Conservation (phyloP, 1,140 invertebrate genomes). For the Pachyrhynchus sulphureomaculatus region DNA sequence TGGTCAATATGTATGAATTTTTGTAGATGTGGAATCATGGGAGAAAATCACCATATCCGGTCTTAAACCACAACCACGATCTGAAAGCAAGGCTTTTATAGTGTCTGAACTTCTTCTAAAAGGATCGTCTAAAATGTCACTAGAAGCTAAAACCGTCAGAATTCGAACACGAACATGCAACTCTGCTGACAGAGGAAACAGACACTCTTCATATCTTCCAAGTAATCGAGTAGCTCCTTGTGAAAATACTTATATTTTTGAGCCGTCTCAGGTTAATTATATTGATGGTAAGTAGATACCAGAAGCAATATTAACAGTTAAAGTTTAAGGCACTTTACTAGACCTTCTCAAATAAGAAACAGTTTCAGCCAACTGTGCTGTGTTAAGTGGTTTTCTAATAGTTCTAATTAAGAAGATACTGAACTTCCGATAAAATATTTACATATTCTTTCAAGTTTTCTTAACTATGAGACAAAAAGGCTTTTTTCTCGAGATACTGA, state of each 20-base stretch:
- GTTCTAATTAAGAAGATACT: no score
- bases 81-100: slow-evolving; percentile 62
- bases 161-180: slow-evolving; percentile 43
- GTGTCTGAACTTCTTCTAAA: slow-evolving; percentile 60
- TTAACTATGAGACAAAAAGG: no score
- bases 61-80: slow-evolving; percentile 70
- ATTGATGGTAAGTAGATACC: slow-evolving; percentile 45
- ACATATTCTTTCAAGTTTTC: no score
- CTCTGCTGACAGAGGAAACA: slow-evolving; percentile 46
- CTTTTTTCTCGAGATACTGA: no score
- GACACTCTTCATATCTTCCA: slow-evolving; percentile 51
- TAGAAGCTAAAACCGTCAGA: slow-evolving; percentile 47
- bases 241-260: slow-evolving; percentile 53
- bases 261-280: slow-evolving; percentile 51
- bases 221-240: slow-evolving; percentile 49
- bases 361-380: no score
- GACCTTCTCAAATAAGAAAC: no score
- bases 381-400: no score
- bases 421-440: no score
- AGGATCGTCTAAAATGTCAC: slow-evolving; percentile 38
- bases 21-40: slow-evolving; percentile 72
- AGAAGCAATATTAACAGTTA: neutral
- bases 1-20: no score
- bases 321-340: no score
- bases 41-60: slow-evolving; percentile 70